phyloP scores from a whole-genome alignment of 1,140 invertebrate species.

The Vanessa atalanta region DNA sequence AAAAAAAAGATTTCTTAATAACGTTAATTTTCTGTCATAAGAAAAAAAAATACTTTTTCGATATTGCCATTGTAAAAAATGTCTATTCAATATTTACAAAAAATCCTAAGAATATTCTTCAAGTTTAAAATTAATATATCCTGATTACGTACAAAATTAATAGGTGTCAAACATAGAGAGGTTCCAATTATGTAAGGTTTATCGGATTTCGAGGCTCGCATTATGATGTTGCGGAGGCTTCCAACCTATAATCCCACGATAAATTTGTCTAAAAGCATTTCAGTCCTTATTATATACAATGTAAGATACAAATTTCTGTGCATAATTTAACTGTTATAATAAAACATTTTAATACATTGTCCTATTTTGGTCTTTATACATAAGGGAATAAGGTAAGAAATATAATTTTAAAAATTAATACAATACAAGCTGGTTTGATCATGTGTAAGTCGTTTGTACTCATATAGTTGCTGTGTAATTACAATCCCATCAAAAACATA shows the following conservation, averaged over 20 bases:
- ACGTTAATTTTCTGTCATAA: too few species aligned
- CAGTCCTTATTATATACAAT: neutral
- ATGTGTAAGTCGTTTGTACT: conserved; percentile 7
- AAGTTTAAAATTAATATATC: conserved; percentile 1
- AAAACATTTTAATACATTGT: neutral
- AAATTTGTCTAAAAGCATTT: neutral
- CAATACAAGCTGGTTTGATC: conserved; percentile 1
- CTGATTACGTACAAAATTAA: conserved; percentile 25
- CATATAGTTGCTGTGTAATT: neutral
- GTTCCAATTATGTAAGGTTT: conserved; percentile 31
- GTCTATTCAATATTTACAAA: too few species aligned
- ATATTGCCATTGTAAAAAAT: too few species aligned
- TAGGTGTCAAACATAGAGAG: conserved; percentile 30
- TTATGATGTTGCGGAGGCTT: conserved; percentile 26
- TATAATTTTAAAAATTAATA: neutral
- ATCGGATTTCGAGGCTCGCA: conserved; percentile 25
- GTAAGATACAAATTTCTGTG: neutral
- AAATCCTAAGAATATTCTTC: neutral
- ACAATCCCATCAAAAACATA: too few species aligned
- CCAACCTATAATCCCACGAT: conserved; percentile 9
- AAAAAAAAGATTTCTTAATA: too few species aligned
- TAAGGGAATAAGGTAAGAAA: neutral
- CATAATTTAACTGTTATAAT: neutral
- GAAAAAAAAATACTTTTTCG: too few species aligned
- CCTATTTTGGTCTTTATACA: neutral